A percentile compares a stretch with the other conserved stretches of the same genome.
Conservation (phyloP, 2,797 vertebrate species). For the Decapterus maruadsi region DNA sequence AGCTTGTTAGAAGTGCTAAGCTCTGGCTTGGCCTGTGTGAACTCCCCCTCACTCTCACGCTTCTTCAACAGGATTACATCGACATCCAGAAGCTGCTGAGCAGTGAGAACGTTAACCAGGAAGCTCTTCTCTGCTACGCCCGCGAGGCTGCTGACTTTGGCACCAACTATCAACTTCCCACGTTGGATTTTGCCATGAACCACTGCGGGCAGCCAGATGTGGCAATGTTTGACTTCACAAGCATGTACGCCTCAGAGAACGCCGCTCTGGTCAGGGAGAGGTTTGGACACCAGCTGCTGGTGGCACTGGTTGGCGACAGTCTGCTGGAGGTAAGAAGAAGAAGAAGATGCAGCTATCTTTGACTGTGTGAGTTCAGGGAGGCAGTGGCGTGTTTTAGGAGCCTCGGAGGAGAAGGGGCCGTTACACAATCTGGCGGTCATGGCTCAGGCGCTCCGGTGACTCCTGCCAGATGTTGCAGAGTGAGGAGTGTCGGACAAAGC, state of each 20-base stretch:
- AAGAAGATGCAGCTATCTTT: slow-evolving; percentile 5
- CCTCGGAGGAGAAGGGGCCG: not conserved
- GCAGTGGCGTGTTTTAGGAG: not conserved
- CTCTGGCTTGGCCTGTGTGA: not conserved
- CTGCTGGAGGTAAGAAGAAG: slow-evolving; percentile 91
- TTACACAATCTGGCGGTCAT: slow-evolving; percentile 3
- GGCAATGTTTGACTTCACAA: slow-evolving; percentile 99
- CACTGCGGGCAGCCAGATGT: slow-evolving; percentile 95
- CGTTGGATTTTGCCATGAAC: slow-evolving; percentile 96
- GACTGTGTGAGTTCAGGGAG: not conserved
- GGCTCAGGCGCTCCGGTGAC: slow-evolving; percentile 11
- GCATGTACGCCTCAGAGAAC: slow-evolving; percentile 97
- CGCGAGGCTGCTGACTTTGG: slow-evolving; percentile 97
- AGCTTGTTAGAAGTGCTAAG: not conserved
- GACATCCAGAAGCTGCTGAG: slow-evolving; percentile 94
- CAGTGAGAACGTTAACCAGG: slow-evolving; percentile 94
- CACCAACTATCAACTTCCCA: slow-evolving; percentile 96
- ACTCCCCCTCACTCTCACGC: slow-evolving; percentile 15
- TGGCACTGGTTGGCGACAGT: slow-evolving; percentile 96
- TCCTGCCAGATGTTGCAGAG: slow-evolving; percentile 6
- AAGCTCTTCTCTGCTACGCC: slow-evolving; percentile 93
- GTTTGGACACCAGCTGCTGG: slow-evolving; percentile 93
- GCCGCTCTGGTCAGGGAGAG: slow-evolving; percentile 94
- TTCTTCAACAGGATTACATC: slow-evolving; percentile 88
- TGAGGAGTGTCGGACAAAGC: not conserved